Conservation (phyloP, 2,797 vertebrate genomes). For the Rallus crepitans region DNA sequence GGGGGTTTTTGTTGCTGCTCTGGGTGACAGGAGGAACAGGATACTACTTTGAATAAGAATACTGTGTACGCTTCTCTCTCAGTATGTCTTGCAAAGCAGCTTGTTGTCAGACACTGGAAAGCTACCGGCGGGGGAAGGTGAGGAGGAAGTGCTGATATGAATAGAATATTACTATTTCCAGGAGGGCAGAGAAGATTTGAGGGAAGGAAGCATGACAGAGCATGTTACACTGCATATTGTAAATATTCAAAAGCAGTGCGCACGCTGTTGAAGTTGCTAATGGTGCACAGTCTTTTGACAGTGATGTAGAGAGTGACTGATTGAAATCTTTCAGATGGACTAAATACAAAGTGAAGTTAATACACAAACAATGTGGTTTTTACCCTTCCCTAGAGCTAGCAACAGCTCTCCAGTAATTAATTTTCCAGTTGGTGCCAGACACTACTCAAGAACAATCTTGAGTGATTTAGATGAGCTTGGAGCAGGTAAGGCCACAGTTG, state of each 20-base stretch:
- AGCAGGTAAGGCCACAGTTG: neutral
- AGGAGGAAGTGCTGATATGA: neutral
- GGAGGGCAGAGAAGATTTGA: neutral
- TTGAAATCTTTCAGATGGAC: neutral
- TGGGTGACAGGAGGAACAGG: neutral
- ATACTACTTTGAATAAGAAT: neutral
- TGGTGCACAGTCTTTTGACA: neutral
- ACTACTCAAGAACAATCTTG: neutral
- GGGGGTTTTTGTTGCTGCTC: neutral
- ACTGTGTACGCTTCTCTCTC: neutral
- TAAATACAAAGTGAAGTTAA: neutral
- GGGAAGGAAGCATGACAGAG: neutral
- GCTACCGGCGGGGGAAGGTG: neutral
- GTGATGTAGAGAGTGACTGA: neutral
- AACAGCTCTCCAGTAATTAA: neutral
- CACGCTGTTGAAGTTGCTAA: neutral
- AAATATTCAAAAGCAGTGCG: neutral
- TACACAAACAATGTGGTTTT: neutral
- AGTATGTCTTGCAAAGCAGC: neutral
- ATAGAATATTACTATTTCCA: neutral
- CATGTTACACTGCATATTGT: neutral
- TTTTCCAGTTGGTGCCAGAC: neutral
- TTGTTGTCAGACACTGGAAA: neutral
- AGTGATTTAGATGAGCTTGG: neutral
- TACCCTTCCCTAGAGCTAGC: neutral